A percentile compares a stretch with the other conserved stretches of the same genome.
Evolutionary conservation across 2,888 invertebrate genomes (phyloP).

Genomic region (Stenolophus ochropezus): DNA sequence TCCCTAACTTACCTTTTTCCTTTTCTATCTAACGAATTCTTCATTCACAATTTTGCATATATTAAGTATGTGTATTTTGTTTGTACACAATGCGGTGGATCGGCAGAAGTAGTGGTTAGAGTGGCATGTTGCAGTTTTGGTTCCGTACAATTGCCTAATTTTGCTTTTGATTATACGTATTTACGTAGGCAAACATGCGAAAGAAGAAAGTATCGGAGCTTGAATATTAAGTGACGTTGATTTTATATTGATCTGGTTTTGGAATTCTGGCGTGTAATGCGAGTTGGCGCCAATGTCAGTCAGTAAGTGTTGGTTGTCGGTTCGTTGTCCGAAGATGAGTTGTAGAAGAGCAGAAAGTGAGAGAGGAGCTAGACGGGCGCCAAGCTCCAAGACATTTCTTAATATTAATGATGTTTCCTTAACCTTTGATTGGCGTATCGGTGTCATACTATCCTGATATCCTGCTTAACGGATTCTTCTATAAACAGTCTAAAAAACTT

Average conservation of each 20-base stretch:
- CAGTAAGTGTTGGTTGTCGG: constrained; percentile 5
- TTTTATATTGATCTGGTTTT: constrained; percentile 32
- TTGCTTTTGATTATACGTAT: background rate
- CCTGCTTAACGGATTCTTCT: background rate
- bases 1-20: too few species aligned
- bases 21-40: too few species aligned
- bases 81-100: too few species aligned
- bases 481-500: background rate
- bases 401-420: constrained; percentile 51
- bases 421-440: constrained; percentile 50
- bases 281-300: background rate
- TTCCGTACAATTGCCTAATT: background rate
- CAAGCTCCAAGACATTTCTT: constrained; percentile 26
- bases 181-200: background rate
- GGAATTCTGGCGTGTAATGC: background rate
- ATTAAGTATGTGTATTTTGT: too few species aligned
- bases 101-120: background rate
- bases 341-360: constrained; percentile 3
- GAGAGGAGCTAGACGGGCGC: constrained; percentile 6
- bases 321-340: constrained; percentile 15
- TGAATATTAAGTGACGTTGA: background rate
- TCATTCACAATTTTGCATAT: too few species aligned
- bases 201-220: background rate
- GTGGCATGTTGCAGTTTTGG: background rate
- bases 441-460: background rate